phyloP scores from a whole-genome alignment of 2,113 vertebrate species.

The Prochilodus magdalenae region DNA sequence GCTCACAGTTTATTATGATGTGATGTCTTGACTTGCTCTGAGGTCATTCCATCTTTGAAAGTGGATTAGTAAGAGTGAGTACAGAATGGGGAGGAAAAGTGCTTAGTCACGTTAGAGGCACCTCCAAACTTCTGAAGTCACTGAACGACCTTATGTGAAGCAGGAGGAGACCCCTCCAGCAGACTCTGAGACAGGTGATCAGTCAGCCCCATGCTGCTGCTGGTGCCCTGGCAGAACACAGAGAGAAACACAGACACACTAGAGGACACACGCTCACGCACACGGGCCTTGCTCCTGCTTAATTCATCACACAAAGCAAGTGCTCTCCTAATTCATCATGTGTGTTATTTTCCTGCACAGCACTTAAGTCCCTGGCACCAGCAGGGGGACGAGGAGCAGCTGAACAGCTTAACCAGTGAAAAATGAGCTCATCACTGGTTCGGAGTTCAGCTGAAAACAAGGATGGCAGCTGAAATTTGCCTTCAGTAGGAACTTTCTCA shows the following conservation, averaged over 20 bases:
- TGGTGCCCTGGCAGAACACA: slow-evolving; percentile 64
- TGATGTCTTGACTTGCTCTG: slow-evolving; percentile 51
- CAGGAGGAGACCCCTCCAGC: slow-evolving; percentile 69
- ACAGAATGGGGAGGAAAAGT: slow-evolving; percentile 61
- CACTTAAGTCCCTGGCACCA: slow-evolving; percentile 55
- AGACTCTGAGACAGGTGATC: slow-evolving; percentile 72
- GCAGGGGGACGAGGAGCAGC: slow-evolving; percentile 36
- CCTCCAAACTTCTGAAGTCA: slow-evolving; percentile 72
- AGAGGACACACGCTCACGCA: slow-evolving; percentile 58
- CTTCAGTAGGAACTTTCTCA: slow-evolving; percentile 39
- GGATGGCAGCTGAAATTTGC: slow-evolving; percentile 26
- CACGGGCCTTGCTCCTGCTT: slow-evolving; percentile 53
- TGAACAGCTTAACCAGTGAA: slow-evolving; percentile 53
- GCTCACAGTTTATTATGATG: slow-evolving; percentile 51
- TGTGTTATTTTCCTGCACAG: slow-evolving; percentile 64
- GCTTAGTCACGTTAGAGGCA: slow-evolving; percentile 72
- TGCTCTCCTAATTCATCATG: slow-evolving; percentile 56
- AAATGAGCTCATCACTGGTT: slow-evolving; percentile 46
- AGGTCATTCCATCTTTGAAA: slow-evolving; percentile 56
- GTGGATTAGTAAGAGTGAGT: slow-evolving; percentile 52
- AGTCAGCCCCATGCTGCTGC: slow-evolving; percentile 70
- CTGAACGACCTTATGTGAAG: slow-evolving; percentile 74
- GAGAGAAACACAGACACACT: slow-evolving; percentile 59
- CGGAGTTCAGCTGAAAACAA: slow-evolving; percentile 34
- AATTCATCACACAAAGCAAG: slow-evolving; percentile 55